phyloP scores from a whole-genome alignment of 2,888 invertebrate species.

The Heliothis peltigera region DNA sequence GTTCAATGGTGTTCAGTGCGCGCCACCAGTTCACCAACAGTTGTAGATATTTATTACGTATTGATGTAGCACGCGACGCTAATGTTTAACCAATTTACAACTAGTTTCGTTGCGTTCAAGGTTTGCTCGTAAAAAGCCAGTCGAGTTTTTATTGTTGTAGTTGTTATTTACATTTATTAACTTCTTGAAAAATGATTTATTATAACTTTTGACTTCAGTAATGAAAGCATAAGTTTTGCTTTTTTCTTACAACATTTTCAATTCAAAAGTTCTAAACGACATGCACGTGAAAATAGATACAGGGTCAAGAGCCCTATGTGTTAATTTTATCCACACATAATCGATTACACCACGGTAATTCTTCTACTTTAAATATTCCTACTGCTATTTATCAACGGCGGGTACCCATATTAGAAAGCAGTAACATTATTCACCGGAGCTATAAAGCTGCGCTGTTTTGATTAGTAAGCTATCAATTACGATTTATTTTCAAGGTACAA shows the following conservation, averaged over 20 bases:
- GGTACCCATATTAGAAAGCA: constrained; percentile 45
- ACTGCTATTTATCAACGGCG: constrained; percentile 25
- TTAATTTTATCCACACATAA: constrained; percentile 17
- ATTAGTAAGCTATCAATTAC: constrained; percentile 70
- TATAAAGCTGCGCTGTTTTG: constrained; percentile 59
- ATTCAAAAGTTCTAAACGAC: constrained; percentile 5
- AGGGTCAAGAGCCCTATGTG: neutral
- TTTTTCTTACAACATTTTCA: constrained; percentile 9
- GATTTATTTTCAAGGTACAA: constrained; percentile 69
- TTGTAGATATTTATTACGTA: constrained; percentile 65
- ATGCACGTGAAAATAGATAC: constrained; percentile 2
- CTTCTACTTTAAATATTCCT: constrained; percentile 11
- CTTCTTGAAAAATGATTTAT: constrained; percentile 42
- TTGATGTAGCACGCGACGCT: constrained; percentile 73
- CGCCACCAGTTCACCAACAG: constrained; percentile 51
- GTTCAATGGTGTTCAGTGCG: constrained; percentile 35
- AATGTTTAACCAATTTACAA: constrained; percentile 72
- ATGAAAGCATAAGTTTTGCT: constrained; percentile 22
- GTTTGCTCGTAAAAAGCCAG: constrained; percentile 58
- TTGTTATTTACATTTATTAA: constrained; percentile 45
- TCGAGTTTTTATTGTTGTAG: constrained; percentile 49
- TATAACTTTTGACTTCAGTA: constrained; percentile 30
- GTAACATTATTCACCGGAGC: constrained; percentile 47
- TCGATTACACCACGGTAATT: constrained; percentile 20
- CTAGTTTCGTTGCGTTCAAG: constrained; percentile 65